These are phyloP conservation scores for Lithophane socia DNA, from an alignment of 2,888 invertebrate genomes.

Conservation along the genomic window DNA sequence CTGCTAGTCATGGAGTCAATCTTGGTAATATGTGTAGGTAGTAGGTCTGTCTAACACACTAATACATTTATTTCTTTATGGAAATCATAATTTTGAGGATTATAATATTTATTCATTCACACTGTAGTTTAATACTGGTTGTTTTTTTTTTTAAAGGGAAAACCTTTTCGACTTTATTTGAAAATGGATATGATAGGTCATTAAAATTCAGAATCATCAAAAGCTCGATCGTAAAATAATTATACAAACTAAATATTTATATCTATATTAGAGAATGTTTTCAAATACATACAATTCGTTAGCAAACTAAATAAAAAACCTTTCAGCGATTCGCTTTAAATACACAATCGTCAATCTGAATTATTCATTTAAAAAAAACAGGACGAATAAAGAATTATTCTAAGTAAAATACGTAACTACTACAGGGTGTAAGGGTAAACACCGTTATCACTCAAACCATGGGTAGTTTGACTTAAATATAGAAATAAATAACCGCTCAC, in stretches of 20 bases:
- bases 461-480: too few species aligned
- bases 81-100: not conserved
- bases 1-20: conserved; percentile 15
- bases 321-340: not conserved
- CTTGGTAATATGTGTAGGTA: not conserved
- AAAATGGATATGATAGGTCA: not conserved
- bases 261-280: not conserved
- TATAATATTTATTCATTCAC: not conserved
- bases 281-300: not conserved
- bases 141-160: not conserved
- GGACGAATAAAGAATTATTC: not conserved
- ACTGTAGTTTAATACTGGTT: not conserved
- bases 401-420: not conserved
- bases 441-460: too few species aligned
- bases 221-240: not conserved
- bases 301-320: conserved; percentile 7
- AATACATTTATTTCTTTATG: not conserved
- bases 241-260: not conserved
- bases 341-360: not conserved
- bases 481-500: too few species aligned
- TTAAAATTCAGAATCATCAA: not conserved
- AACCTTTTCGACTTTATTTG: too few species aligned
- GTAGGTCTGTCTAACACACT: not conserved
- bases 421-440: too few species aligned
- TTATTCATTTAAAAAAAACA: not conserved